Base-by-base conservation (phyloP, 2,797 vertebrate species). In the Onychomys arenicola region DNA sequence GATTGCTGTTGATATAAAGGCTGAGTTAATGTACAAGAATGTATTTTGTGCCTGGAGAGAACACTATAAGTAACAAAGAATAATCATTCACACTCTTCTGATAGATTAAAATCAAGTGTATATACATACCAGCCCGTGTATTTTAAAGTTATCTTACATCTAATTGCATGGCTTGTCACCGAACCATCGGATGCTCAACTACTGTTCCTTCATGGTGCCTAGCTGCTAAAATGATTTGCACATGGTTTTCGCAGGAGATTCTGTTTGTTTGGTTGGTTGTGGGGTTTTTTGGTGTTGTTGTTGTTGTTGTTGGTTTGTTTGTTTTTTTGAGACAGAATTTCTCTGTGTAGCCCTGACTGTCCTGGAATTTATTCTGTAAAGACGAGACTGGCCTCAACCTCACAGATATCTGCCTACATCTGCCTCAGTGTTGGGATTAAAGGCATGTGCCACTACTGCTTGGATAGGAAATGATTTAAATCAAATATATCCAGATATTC, bases 101-200 rank as follows among this genome's bases (percentile, higher is more conserved):
- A 77, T 14, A 49, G 25, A 55, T 76, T 92, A 81, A 93, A 94
- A 89, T 81, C 7, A 84, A 89, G 3, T 55, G 3, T 55, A 25
- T 5, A 29, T 8, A 34, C n/a, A 59, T 23, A 71, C n/a, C 78
- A 59, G 11, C 57, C 5, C 11, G 12, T 46, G 11, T 49, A 61
- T 90, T 92, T 95, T 61, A 27, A 94, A 94, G 7, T 81, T 73
- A n/a, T 84, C 17, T 43, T 86, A 34, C 29, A 67, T 52, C 9
- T 32, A 29, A 25, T 46, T 59, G 25, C 49, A 4, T 23, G n/a
- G 52, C 19, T 93, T 61, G 52, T 80, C 49, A 55, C 0, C 77
- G 61, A 92, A 91, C 85, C 75, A 63, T 76, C 65, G 4, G 2
- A 59, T 29, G 29, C 59, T 65, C 0, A 90, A 52, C 11, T 82